Percentiles rank a stretch among this genome's conserved stretches.
phyloP scores from a whole-genome alignment of 2,888 invertebrate genomes.

The Cataglyphis albicans region DNA sequence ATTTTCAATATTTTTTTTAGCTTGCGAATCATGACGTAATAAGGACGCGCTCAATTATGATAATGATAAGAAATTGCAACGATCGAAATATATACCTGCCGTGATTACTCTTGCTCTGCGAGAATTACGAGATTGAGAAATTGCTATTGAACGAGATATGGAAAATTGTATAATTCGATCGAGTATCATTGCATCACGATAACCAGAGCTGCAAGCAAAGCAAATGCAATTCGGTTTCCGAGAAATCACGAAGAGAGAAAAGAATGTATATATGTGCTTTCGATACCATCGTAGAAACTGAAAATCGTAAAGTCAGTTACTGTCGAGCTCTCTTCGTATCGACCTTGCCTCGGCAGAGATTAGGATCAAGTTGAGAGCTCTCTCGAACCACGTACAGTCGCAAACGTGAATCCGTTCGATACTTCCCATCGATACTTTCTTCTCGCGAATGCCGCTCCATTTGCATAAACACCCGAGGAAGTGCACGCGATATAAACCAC shows the following conservation, averaged over 20 bases:
- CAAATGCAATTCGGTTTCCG: conserved; percentile 19
- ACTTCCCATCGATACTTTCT: conserved; percentile 29
- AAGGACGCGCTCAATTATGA: neutral
- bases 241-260: conserved; percentile 17
- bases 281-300: conserved; percentile 53
- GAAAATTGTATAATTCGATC: neutral
- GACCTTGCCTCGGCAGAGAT: conserved; percentile 66
- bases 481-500: conserved; percentile 14
- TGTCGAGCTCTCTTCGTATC: conserved; percentile 59
- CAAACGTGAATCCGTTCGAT: conserved; percentile 49
- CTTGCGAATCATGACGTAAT: neutral
- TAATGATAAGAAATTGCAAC: neutral
- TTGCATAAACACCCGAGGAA: conserved; percentile 32
- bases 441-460: conserved; percentile 18
- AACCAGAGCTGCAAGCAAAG: neutral
- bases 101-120: neutral
- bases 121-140: conserved; percentile 18
- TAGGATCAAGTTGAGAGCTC: conserved; percentile 66
- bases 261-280: conserved; percentile 22
- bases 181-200: conserved; percentile 1
- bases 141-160: neutral
- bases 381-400: conserved; percentile 52
- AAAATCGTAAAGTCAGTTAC: conserved; percentile 60
- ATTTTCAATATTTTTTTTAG: neutral
- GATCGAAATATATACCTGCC: neutral